Conservation (phyloP, 1,140 invertebrate genomes). For the Drosophila nigromelanica region DNA sequence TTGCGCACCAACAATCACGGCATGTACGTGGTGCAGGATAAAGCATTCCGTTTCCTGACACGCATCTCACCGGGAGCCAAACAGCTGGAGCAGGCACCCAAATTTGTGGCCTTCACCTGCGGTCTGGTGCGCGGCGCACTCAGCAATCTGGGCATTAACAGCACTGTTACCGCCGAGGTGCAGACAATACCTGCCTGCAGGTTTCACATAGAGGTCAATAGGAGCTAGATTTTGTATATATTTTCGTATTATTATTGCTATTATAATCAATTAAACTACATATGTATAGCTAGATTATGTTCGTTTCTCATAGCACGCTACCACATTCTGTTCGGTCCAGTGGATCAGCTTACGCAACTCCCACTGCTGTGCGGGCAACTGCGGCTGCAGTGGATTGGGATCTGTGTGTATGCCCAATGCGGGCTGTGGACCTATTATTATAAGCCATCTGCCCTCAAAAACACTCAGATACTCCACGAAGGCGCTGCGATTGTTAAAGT, state of each 20-base stretch:
- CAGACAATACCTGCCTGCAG: constrained; percentile 96
- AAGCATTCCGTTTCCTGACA: constrained; percentile 95
- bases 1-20: constrained; percentile 99
- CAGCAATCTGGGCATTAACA: constrained; percentile 96
- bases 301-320: constrained; percentile 84
- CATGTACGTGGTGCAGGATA: constrained; percentile 99
- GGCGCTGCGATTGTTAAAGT: constrained; percentile 89
- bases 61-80: constrained; percentile 95
- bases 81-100: constrained; percentile 95
- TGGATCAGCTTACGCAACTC: constrained; percentile 75
- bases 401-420: constrained; percentile 87
- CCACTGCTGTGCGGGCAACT: constrained; percentile 82
- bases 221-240: constrained; percentile 75
- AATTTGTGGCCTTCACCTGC: constrained; percentile 97
- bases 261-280: constrained; percentile 31
- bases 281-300: constrained; percentile 34
- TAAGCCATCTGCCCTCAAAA: constrained; percentile 86
- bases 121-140: constrained; percentile 97
- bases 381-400: constrained; percentile 87
- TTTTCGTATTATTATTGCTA: constrained; percentile 41
- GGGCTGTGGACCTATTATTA: constrained; percentile 89
- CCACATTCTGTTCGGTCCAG: constrained; percentile 84
- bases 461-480: constrained; percentile 88
- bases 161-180: constrained; percentile 97
- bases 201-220: constrained; percentile 95